A percentile compares a stretch with the other conserved stretches of the same genome.
Conservation (phyloP, 2,113 vertebrate species). For the Spermophilus dauricus region DNA sequence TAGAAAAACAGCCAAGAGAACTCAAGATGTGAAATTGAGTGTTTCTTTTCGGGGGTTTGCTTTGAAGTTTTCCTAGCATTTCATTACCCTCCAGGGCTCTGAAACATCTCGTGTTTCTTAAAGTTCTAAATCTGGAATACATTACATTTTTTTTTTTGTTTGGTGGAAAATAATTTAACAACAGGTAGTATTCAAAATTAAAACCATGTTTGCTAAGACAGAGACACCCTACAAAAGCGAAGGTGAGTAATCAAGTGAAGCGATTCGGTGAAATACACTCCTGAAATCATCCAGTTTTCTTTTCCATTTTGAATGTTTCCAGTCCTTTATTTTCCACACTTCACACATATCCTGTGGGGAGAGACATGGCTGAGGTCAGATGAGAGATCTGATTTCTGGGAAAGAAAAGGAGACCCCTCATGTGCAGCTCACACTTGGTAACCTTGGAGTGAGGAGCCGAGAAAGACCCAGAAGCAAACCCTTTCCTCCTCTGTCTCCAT, state of each 20-base stretch:
- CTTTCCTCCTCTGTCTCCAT: conserved; percentile 45
- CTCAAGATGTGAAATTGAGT: conserved; percentile 77
- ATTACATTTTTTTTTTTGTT: conserved; percentile 77
- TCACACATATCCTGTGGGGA: conserved; percentile 6
- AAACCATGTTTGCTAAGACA: conserved; percentile 70
- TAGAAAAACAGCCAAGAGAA: conserved; percentile 78
- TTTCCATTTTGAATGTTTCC: conserved; percentile 29
- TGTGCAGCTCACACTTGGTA: not conserved
- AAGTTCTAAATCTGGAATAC: conserved; percentile 84
- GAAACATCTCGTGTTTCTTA: conserved; percentile 84
- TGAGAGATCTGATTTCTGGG: conserved; percentile 64
- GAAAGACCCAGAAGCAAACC: conserved; percentile 41
- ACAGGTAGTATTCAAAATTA: conserved; percentile 72
- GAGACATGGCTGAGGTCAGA: conserved; percentile 40
- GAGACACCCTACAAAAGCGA: conserved; percentile 46
- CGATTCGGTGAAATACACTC: not conserved
- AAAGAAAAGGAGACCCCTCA: conserved; percentile 62
- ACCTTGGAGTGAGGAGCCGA: not conserved
- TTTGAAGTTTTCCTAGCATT: conserved; percentile 86
- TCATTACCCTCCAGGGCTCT: conserved; percentile 82
- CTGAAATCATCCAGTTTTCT: conserved; percentile 7
- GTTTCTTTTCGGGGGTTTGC: conserved; percentile 73
- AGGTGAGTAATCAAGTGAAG: not conserved
- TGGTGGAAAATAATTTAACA: conserved; percentile 73
- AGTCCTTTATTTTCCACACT: not conserved